phyloP scores from a whole-genome alignment of 2,797 vertebrate genomes.

The Enteromius fasciolatus region DNA sequence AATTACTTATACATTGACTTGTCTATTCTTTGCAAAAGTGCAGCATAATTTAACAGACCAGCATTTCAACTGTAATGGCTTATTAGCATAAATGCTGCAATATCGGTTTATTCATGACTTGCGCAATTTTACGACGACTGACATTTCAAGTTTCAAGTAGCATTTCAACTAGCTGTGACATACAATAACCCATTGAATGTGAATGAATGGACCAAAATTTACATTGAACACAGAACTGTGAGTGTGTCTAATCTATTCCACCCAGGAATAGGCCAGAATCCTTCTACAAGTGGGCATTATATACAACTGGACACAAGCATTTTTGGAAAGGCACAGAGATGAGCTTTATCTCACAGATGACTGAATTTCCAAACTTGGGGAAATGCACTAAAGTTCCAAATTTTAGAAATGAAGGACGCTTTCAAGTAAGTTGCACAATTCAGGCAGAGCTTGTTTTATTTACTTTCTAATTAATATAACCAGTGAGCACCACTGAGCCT shows the following conservation, averaged over 20 bases:
- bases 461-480: not conserved
- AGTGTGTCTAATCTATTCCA: slow-evolving; percentile 37
- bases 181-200: slow-evolving; percentile 37
- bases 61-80: slow-evolving; percentile 2
- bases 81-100: not conserved
- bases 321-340: slow-evolving; percentile 11
- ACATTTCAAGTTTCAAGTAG: not conserved
- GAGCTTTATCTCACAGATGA: slow-evolving; percentile 11
- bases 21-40: not conserved
- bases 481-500: not conserved
- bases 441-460: not conserved
- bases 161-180: slow-evolving; percentile 7
- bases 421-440: slow-evolving; percentile 8
- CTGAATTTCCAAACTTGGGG: slow-evolving; percentile 11
- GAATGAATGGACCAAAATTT: slow-evolving; percentile 37
- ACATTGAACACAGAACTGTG: slow-evolving; percentile 13
- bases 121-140: not conserved
- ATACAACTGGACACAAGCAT: slow-evolving; percentile 19
- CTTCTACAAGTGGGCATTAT: slow-evolving; percentile 33
- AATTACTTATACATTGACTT: not conserved
- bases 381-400: slow-evolving; percentile 9
- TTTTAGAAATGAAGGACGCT: slow-evolving; percentile 3
- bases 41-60: not conserved
- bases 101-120: not conserved
- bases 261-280: slow-evolving; percentile 14